phyloP scores from a whole-genome alignment of 2,797 vertebrate species.

The Carduelis carduelis region DNA sequence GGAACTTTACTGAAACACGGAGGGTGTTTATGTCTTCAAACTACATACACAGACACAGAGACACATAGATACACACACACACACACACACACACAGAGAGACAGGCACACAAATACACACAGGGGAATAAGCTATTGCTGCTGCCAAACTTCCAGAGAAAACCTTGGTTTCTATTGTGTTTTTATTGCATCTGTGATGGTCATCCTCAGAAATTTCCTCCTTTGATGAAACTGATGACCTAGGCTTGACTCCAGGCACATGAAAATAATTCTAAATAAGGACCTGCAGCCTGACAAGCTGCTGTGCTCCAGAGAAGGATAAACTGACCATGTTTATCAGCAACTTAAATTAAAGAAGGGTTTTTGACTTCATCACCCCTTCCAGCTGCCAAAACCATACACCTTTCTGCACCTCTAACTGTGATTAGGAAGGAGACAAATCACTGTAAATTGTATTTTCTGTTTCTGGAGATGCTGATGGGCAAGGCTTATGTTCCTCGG shows the following conservation, averaged over 20 bases:
- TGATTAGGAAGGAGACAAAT: not conserved
- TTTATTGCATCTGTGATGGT: conserved; percentile 19
- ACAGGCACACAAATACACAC: not conserved
- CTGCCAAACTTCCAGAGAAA: conserved; percentile 22
- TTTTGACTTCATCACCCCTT: not conserved
- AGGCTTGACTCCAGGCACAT: not conserved
- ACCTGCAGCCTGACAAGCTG: not conserved
- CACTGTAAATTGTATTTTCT: not conserved
- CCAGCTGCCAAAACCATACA: not conserved
- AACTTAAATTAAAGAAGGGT: not conserved
- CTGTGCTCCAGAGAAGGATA: not conserved
- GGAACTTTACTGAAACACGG: not conserved
- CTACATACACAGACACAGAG: not conserved
- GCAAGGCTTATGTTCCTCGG: not conserved
- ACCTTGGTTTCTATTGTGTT: not conserved
- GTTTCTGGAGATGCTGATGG: not conserved
- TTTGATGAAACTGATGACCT: conserved; percentile 13
- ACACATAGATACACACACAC: not conserved
- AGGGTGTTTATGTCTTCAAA: not conserved
- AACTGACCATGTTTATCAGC: conserved; percentile 4
- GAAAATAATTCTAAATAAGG: conserved; percentile 61
- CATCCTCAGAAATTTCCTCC: conserved; percentile 46
- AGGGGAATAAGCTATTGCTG: not conserved
- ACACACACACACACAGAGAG: not conserved
- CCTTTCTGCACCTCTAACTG: not conserved